These are phyloP conservation scores for Malacoctenus gilli DNA, from an alignment of 2,797 vertebrate genomes.

Conservation along the genomic window DNA sequence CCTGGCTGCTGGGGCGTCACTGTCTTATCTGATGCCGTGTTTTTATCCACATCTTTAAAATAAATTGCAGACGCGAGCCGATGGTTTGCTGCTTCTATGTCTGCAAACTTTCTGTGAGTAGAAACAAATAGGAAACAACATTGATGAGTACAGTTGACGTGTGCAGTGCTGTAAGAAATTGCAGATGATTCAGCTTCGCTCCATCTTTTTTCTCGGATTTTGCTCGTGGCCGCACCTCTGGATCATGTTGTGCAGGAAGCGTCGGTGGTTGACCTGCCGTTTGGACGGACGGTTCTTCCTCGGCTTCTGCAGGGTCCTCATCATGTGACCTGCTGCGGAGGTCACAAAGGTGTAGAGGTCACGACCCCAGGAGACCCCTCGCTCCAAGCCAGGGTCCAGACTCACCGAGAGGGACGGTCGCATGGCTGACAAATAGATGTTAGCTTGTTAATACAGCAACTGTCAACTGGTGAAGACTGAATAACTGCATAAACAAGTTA, in stretches of 20 bases:
- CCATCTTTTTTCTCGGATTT: too few species aligned
- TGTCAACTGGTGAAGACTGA: not conserved
- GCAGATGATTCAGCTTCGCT: too few species aligned
- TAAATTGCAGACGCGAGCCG: slow-evolving; percentile 76
- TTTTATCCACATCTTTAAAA: slow-evolving; percentile 60
- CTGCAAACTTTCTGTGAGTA: slow-evolving; percentile 83
- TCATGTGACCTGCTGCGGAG: slow-evolving; percentile 86
- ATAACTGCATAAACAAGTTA: too few species aligned
- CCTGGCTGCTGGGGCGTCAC: slow-evolving; percentile 28
- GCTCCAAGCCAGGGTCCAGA: slow-evolving; percentile 75
- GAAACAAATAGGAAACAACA: not conserved
- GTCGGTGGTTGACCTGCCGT: slow-evolving; percentile 88
- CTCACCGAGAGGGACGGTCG: slow-evolving; percentile 67
- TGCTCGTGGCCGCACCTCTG: slow-evolving; percentile 77
- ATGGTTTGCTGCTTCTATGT: slow-evolving; percentile 86
- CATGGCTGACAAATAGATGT: slow-evolving; percentile 65
- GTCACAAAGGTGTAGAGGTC: slow-evolving; percentile 91
- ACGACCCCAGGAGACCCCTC: slow-evolving; percentile 78
- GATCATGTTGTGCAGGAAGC: slow-evolving; percentile 92
- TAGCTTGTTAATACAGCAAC: not conserved
- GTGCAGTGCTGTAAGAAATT: too few species aligned
- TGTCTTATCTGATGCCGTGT: slow-evolving; percentile 17
- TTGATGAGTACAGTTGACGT: not conserved
- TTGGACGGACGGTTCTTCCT: slow-evolving; percentile 81
- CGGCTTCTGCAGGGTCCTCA: slow-evolving; percentile 86